phyloP scores from a whole-genome alignment of 2,888 invertebrate genomes.

The Cynaeus angustus region DNA sequence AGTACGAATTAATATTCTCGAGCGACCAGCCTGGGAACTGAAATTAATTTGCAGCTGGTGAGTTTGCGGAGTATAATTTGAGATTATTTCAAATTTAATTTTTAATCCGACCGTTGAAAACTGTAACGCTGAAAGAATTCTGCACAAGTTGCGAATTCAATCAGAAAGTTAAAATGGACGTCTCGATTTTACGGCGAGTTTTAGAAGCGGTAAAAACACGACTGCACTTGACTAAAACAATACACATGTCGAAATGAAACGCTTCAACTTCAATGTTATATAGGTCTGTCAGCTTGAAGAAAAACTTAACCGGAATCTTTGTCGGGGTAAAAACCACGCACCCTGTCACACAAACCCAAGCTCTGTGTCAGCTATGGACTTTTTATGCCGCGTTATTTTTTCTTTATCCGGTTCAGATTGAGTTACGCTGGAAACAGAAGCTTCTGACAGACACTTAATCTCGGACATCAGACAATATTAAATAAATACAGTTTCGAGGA shows the following conservation, averaged over 20 bases:
- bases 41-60: conserved; percentile 32
- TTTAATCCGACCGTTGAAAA: conserved; percentile 25
- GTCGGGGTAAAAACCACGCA: conserved; percentile 55
- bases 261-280: conserved; percentile 49
- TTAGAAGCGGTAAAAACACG: conserved; percentile 47
- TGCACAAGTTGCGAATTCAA: conserved; percentile 37
- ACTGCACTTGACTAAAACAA: conserved; percentile 56
- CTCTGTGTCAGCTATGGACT: conserved; percentile 26
- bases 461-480: conserved; percentile 34
- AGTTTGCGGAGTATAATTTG: conserved; percentile 27
- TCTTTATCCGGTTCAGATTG: conserved; percentile 62
- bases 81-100: conserved; percentile 39
- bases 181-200: conserved; percentile 32
- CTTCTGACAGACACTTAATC: conserved; percentile 64
- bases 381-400: conserved; percentile 61
- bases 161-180: conserved; percentile 42
- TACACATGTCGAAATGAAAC: conserved; percentile 55
- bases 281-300: conserved; percentile 52
- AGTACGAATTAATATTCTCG: conserved; percentile 19
- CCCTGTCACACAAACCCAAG: conserved; percentile 56
- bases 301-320: conserved; percentile 55
- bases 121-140: conserved; percentile 17
- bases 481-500: conserved; percentile 4
- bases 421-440: conserved; percentile 60
- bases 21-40: conserved; percentile 17